Base-by-base conservation (phyloP, 2,888 invertebrate genomes). In the Macroteleia sp. region DNA sequence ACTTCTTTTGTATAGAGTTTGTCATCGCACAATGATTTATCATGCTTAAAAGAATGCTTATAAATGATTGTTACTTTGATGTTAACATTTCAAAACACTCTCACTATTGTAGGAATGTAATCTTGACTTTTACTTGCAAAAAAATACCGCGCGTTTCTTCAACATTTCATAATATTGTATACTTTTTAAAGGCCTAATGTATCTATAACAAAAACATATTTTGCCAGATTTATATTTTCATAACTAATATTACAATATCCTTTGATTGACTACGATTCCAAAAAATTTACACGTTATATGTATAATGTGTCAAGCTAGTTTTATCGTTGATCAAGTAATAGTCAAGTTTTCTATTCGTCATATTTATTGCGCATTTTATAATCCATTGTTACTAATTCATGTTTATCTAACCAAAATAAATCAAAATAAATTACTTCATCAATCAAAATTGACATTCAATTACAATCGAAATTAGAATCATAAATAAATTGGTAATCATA, bases 211-310 rank as follows among this genome's bases (percentile, higher is more conserved):
- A 46, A 50, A 36, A n/a, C 36, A 48, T 71, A 62, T 71, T 71
- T 62, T 71, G 62, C 19, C 56, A 71, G 39, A 71, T 62, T 62
- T 28, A 22, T 71, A 71, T 71, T 71, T 71, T 62, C 71, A 62
- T 62, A 62, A 67, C 3, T 3, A 6, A 36, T 54, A 54, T 44
- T 54, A n/a, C 22, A 46, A 48, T n/a, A n/a, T n/a, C n/a, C 50
- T 59, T 62, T 34, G 14, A 41, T 62, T 62, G 2, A 12, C 32
- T 46, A 30, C 3, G 25, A 5, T 25, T 25, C 3, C 6, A 25
- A 25, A 25, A 25, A 25, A 25, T 39, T 30, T 57, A 10, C 32
- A 6, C 22, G 14, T 57, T 17, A 14, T 17, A 30, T 25, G 28
- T 52, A 48, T 22, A 19, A 34, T n/a, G n/a, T n/a, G n/a, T n/a